Evolutionary conservation across 2,113 vertebrate species (phyloP).

Genomic region (Gasterosteus aculeatus): DNA sequence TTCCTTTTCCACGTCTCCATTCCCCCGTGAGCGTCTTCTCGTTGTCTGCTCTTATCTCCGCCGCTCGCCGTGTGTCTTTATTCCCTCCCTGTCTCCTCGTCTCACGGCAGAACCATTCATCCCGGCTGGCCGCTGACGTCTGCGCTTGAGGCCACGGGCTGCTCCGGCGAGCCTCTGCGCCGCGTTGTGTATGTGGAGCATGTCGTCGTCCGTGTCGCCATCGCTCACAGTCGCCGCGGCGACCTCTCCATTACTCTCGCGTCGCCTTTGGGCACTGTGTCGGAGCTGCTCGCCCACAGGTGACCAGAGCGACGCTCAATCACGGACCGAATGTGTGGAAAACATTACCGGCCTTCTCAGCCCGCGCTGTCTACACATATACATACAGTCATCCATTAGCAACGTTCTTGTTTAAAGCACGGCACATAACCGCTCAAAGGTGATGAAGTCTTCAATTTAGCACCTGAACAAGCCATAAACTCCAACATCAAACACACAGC

Average conservation of each 20-base stretch:
- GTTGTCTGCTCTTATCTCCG: conserved; percentile 26
- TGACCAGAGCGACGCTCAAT: conserved; percentile 63
- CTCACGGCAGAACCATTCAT: conserved; percentile 84
- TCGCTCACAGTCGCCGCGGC: conserved; percentile 89
- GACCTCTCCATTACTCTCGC: conserved; percentile 93
- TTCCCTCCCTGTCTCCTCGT: conserved; percentile 8
- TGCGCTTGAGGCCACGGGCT: conserved; percentile 87
- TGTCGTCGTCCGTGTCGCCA: conserved; percentile 87
- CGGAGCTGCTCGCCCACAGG: conserved; percentile 93
- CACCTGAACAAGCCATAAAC: conserved; percentile 7
- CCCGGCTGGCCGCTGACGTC: conserved; percentile 85
- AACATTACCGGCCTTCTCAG: not conserved
- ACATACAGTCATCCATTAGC: not conserved
- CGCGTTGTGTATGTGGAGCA: conserved; percentile 92
- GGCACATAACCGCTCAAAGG: not conserved
- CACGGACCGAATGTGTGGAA: not conserved
- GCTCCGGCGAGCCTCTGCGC: conserved; percentile 82
- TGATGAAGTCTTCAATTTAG: conserved; percentile 29
- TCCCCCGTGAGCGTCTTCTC: conserved; percentile 33
- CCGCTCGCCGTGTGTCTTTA: conserved; percentile 17
- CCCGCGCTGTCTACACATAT: not conserved
- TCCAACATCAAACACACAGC: not conserved
- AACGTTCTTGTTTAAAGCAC: not conserved
- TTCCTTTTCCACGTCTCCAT: not conserved
- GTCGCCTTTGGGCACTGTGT: conserved; percentile 93